Conservation (phyloP, 2,113 vertebrate genomes). For the Anser cygnoides region DNA sequence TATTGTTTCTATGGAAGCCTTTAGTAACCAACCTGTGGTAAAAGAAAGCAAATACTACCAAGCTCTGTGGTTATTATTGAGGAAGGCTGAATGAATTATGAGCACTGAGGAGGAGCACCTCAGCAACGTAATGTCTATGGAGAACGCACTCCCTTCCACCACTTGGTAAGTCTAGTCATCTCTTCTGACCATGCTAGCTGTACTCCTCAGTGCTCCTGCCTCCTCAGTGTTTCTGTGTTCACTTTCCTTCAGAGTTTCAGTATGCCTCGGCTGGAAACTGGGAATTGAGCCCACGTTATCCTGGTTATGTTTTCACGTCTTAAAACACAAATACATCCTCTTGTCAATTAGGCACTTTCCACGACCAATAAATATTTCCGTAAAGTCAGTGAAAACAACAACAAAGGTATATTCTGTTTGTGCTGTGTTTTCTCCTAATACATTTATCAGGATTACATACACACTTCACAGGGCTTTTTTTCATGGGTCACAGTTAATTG, state of each 20-base stretch:
- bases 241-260: fast-evolving
- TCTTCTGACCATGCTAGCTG: not conserved
- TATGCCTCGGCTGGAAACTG: not conserved
- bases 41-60: not conserved
- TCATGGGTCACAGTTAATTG: not conserved
- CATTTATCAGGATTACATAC: not conserved
- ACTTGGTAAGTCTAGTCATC: not conserved
- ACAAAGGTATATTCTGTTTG: not conserved
- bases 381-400: not conserved
- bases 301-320: not conserved
- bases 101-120: not conserved
- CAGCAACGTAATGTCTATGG: not conserved
- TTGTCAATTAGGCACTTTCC: not conserved
- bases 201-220: not conserved
- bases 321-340: not conserved
- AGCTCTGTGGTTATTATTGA: not conserved
- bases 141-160: not conserved
- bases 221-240: not conserved
- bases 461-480: not conserved
- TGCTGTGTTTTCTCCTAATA: not conserved
- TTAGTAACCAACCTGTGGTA: not conserved
- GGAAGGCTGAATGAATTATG: not conserved
- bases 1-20: not conserved
- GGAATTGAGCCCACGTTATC: not conserved
- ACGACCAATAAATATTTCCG: not conserved